phyloP scores from a whole-genome alignment of 37 sponge, comb jelly and placozoan species.

The Beroe ovata region DNA sequence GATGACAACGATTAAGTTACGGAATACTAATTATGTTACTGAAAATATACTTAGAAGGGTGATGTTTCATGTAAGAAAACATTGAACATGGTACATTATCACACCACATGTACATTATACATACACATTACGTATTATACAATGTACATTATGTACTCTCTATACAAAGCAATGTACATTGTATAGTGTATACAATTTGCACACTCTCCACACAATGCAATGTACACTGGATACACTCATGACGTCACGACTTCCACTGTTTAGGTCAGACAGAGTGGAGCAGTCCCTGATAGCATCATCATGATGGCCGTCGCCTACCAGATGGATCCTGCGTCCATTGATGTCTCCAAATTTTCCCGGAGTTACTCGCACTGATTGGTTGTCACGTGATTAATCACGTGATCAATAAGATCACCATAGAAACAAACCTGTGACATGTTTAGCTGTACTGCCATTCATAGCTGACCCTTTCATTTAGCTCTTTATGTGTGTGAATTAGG shows the following conservation, averaged over 20 bases:
- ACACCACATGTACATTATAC: too few relatives aligned
- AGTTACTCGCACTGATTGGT: conserved; percentile 38
- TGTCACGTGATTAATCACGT: too few relatives aligned
- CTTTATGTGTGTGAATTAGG: too few relatives aligned
- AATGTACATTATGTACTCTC: not conserved
- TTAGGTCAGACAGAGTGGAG: conserved; percentile 68
- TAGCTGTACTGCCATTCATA: too few relatives aligned
- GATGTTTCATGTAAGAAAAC: too few relatives aligned
- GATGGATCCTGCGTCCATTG: conserved; percentile 86
- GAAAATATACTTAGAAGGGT: too few relatives aligned
- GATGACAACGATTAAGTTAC: too few relatives aligned
- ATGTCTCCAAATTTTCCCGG: conserved; percentile 67
- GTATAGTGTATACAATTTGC: not conserved
- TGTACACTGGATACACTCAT: not conserved
- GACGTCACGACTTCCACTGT: not conserved
- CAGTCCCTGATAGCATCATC: conserved; percentile 79
- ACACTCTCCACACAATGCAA: not conserved
- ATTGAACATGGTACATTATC: not conserved
- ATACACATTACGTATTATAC: not conserved
- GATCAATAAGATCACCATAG: too few relatives aligned
- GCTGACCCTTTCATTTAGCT: too few relatives aligned
- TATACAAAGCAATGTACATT: not conserved
- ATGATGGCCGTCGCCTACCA: conserved; percentile 92
- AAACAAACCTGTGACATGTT: too few relatives aligned
- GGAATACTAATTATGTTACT: too few relatives aligned